A percentile compares a stretch with the other conserved stretches of the same genome.
Evolutionary conservation across 2,888 invertebrate species (phyloP).

Genomic region (Heliconius ismenius): DNA sequence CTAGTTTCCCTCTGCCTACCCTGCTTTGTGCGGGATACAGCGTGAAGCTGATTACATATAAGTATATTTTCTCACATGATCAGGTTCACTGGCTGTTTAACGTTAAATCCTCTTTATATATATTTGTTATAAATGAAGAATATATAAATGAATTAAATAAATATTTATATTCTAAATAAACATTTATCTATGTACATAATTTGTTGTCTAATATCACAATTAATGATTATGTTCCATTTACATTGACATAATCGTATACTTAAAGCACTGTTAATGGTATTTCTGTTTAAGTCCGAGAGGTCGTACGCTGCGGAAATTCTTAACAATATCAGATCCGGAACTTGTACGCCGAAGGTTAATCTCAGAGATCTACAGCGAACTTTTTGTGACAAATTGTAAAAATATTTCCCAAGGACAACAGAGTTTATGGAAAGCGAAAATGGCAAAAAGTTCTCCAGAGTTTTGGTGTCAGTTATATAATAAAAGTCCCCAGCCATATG

Average conservation of each 20-base stretch:
- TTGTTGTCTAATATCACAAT: neutral
- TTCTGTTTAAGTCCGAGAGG: constrained; percentile 42
- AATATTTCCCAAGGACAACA: constrained; percentile 44
- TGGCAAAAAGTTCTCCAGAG: constrained; percentile 23
- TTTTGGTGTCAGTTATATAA: constrained; percentile 39
- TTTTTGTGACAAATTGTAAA: constrained; percentile 48
- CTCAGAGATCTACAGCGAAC: constrained; percentile 40
- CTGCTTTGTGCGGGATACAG: too few relatives aligned
- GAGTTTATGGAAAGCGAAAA: constrained; percentile 35
- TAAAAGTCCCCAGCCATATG: constrained; percentile 37
- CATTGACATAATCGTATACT: constrained; percentile 5
- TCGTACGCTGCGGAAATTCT: constrained; percentile 45
- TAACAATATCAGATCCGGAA: constrained; percentile 47
- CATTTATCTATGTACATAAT: neutral
- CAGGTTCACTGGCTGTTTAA: too few relatives aligned
- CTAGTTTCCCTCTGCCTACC: too few relatives aligned
- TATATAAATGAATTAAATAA: neutral
- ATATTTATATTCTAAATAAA: neutral
- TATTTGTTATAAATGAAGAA: too few relatives aligned
- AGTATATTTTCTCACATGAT: too few relatives aligned
- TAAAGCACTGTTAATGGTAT: constrained; percentile 54
- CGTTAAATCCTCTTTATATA: too few relatives aligned
- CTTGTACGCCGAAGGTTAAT: constrained; percentile 45
- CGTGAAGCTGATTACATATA: too few relatives aligned
- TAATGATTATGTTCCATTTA: neutral